Evolutionary conservation across 2,797 vertebrate genomes (phyloP), one percentile per base, ranked within the genome.

Genomic region (Thaleichthys pacificus): DNA sequence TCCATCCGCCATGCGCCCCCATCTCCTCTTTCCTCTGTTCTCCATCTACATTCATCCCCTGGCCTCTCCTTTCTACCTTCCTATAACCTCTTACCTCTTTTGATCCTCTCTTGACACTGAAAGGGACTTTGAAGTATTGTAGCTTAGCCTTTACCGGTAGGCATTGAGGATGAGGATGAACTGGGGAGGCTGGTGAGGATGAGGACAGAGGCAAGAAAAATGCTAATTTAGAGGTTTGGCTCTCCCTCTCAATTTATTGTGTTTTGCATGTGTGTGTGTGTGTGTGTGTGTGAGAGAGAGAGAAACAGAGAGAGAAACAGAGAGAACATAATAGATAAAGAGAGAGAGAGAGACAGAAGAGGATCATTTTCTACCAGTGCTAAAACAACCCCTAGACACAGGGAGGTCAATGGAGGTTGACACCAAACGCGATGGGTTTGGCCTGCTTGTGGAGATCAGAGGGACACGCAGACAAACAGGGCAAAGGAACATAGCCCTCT

Each of bases 41-140:
- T 42, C 7, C 38, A 12, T 57, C 58, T 49, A 0, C 68, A 71
- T 81, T 86, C 74, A 67, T 70, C 82, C 66, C 71, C 78, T 42
- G 71, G 71, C 61, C 47, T 72, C 68, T 80, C 61, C 64, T 74
- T 42, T 42, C 38, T 42, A 42, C 38, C 38, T 42, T 42, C 38
- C 38, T 42, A 42, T 42, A 42, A 42, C 38, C 38, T 12, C 11
- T 84, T 77, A 73, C 84, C 74, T 78, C 69, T 73, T 83, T 85
- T 85, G 70, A 81, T 85, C 86, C 68, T 35, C 72, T 85, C 83
- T 28, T 28, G 78, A 83, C 81, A 82, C 75, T 61, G 75, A 81
- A 84, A 26, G 68, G 79, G 73, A 74, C 86, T 90, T 88, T 89
- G 87, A 89, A 80, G 81, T 86, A 82, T 74, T 71, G 70, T 65